These are phyloP conservation scores for Frankliniella fusca DNA, from an alignment of 2,888 invertebrate genomes.

Conservation along the genomic window DNA sequence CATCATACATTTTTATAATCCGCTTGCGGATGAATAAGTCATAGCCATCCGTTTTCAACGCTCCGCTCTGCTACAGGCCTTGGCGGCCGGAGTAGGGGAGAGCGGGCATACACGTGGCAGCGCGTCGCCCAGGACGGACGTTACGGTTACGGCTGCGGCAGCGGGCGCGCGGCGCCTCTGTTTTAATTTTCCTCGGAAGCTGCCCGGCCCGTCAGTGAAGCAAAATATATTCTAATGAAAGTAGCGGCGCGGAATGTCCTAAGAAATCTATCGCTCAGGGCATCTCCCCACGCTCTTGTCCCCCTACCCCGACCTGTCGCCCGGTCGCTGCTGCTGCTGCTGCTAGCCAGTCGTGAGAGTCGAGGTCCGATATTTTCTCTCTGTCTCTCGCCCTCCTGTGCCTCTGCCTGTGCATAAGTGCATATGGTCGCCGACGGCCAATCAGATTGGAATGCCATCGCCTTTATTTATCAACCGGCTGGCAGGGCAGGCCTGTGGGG, in stretches of 20 bases:
- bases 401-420: background rate
- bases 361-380: background rate
- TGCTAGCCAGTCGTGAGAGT: background rate
- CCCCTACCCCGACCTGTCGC: background rate
- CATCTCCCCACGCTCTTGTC: background rate
- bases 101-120: background rate
- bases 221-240: background rate
- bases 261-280: background rate
- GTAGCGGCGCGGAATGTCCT: background rate
- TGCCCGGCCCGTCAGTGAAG: background rate
- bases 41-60: background rate
- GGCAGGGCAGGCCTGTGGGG: background rate
- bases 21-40: background rate
- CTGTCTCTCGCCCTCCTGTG: background rate
- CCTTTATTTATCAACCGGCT: background rate
- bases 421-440: background rate
- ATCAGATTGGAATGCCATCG: background rate
- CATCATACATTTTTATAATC: conserved; percentile 23
- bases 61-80: too few relatives aligned
- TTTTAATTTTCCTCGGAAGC: background rate
- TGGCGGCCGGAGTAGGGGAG: background rate
- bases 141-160: background rate
- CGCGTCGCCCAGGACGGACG: background rate
- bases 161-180: background rate
- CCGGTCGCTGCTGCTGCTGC: background rate